Evolutionary conservation across 2,888 invertebrate genomes (phyloP), one percentile per base, ranked within the genome.

Genomic region (Drosophila heteroneura): DNA sequence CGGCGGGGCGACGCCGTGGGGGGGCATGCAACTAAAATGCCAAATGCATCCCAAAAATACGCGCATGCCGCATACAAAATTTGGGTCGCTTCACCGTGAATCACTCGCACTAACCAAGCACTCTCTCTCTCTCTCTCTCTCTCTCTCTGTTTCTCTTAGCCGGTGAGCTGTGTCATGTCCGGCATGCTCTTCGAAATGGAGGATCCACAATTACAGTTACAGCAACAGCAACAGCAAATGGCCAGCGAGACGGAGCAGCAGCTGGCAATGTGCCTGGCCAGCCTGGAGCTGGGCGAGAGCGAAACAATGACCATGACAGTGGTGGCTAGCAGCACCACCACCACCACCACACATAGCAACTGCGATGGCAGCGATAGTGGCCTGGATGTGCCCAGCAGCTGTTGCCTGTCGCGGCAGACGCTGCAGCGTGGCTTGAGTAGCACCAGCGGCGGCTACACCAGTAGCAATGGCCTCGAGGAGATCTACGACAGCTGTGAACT

Each of bases 351-450:
- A 33, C 75, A 69, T 44, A 80, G 77, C 61, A 88, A 89, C 44
- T 87, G 88, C 76, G 96, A 96, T 74, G 97, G 97, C 69, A 97
- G 96, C 92, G 97, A 97, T 91, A 97, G 97, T 88, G 97, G 97
- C 7, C 96, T 97, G 22, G 97, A 97, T 89, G 96, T 96, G 57
- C 94, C 94, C 65, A 90, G 89, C 68, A 90, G 89, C 58, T 79
- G 87, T 88, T 94, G 76, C 84, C 76, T 83, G 41, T 90, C 90
- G 3, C 70, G 85, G 3, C 92, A 85, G 90, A 94, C 94, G n/a
- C 89, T 94, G 68, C 93, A 94, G 70, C 93, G 95, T 66, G 94
- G 94, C n/a, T 89, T 94, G 53, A 95, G 95, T 87, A 94, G 94
- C 61, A 95, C 94, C 81, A 95, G 95, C 82, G 95, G 96, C 0